phyloP scores from a whole-genome alignment of 1,140 invertebrate species.

The Zelostemma sp. region DNA sequence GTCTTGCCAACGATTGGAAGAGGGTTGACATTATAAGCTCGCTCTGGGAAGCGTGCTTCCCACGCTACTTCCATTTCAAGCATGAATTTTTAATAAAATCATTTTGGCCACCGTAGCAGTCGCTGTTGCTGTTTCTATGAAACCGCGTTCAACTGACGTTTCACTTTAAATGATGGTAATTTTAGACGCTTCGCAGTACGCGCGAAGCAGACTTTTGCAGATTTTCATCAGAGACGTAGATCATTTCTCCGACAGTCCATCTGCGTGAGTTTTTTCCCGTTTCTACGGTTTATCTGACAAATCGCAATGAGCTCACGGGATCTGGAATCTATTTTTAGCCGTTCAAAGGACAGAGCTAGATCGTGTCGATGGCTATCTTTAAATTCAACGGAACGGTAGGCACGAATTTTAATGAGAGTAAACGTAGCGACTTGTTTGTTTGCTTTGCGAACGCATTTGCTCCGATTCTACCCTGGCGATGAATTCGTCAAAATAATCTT shows the following conservation, averaged over 20 bases:
- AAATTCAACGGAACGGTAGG: too few relatives aligned
- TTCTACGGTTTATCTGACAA: not conserved
- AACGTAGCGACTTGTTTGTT: not conserved
- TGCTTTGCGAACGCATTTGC: not conserved
- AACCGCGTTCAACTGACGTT: slow-evolving; percentile 6
- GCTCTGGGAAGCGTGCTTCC: slow-evolving; percentile 30
- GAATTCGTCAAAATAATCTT: not conserved
- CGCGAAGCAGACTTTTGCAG: slow-evolving; percentile 6
- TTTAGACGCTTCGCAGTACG: slow-evolving; percentile 12
- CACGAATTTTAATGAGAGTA: too few relatives aligned
- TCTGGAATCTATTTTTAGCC: not conserved
- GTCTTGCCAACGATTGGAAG: slow-evolving; percentile 23
- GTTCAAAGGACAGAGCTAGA: too few relatives aligned
- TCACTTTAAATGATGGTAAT: slow-evolving; percentile 28
- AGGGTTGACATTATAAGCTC: slow-evolving; percentile 52
- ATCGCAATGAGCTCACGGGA: not conserved
- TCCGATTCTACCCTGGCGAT: not conserved
- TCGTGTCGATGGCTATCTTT: too few relatives aligned
- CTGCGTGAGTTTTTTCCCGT: not conserved
- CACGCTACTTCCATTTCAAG: slow-evolving; percentile 44
- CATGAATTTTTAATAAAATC: slow-evolving; percentile 60
- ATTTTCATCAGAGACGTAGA: slow-evolving; percentile 8
- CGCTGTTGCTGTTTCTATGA: not conserved
- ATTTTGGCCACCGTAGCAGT: slow-evolving; percentile 16
- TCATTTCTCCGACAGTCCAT: slow-evolving; percentile 4